Conservation (phyloP, 2,888 invertebrate genomes). For the Apodemia duryi region DNA sequence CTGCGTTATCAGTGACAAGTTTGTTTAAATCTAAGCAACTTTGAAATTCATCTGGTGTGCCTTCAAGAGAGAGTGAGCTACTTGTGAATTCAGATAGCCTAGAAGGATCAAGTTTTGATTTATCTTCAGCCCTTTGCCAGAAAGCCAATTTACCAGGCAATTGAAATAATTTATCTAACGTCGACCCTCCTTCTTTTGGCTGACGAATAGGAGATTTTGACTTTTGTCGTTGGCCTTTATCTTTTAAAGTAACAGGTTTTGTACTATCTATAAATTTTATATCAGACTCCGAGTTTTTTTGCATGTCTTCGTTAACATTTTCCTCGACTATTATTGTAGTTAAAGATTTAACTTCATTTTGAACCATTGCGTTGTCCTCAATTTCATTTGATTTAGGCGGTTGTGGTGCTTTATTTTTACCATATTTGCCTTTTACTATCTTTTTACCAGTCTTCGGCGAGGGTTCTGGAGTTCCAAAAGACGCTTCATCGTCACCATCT, state of each 20-base stretch:
- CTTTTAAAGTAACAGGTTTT: conserved; percentile 36
- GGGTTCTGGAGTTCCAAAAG: conserved; percentile 68
- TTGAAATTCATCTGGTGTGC: conserved; percentile 50
- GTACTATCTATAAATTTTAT: neutral
- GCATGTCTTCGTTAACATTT: conserved; percentile 21
- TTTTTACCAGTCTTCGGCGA: conserved; percentile 63
- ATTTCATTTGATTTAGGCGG: conserved; percentile 44
- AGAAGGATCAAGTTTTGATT: conserved; percentile 49
- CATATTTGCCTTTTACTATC: conserved; percentile 63
- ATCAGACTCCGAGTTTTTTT: neutral
- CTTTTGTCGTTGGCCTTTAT: conserved; percentile 53
- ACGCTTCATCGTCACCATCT: conserved; percentile 68
- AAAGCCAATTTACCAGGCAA: conserved; percentile 78
- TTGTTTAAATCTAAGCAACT: conserved; percentile 46
- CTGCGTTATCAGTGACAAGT: conserved; percentile 26
- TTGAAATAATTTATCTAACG: conserved; percentile 70
- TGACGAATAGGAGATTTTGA: conserved; percentile 56
- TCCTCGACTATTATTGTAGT: conserved; percentile 25
- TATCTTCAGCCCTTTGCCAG: conserved; percentile 73
- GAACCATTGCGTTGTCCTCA: conserved; percentile 16
- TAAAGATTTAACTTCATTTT: conserved; percentile 22
- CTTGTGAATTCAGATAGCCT: conserved; percentile 52
- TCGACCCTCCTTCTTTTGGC: conserved; percentile 48
- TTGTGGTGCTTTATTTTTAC: conserved; percentile 68
- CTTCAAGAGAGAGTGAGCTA: conserved; percentile 54